Conservation (phyloP, 2,797 vertebrate genomes). For the Esox lucius region DNA sequence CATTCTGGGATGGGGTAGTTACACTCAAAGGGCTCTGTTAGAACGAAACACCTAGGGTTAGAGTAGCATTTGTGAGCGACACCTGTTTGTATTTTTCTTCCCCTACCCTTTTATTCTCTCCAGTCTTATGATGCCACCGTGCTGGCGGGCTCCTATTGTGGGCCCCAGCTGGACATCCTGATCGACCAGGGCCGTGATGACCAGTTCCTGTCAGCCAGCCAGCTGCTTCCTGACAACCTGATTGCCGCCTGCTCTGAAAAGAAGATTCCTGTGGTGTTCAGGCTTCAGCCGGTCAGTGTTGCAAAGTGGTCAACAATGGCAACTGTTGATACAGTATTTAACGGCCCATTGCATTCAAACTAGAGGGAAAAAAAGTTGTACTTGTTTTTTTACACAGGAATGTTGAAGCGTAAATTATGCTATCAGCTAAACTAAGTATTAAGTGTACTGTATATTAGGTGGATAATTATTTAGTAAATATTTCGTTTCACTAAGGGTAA, state of each 20-base stretch:
- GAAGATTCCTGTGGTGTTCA: conserved; percentile 90
- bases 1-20: conserved; percentile 14
- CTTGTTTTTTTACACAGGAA: too few relatives aligned
- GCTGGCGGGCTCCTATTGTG: conserved; percentile 81
- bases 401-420: too few relatives aligned
- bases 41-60: not conserved
- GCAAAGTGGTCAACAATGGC: not conserved
- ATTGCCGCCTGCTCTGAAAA: conserved; percentile 88
- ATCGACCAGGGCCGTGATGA: conserved; percentile 96
- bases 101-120: too few relatives aligned
- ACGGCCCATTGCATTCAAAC: too few relatives aligned
- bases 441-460: not conserved
- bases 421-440: not conserved
- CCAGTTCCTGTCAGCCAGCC: conserved; percentile 89
- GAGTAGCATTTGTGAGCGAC: not conserved
- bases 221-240: conserved; percentile 93
- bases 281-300: conserved; percentile 89
- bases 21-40: not conserved
- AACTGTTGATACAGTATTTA: not conserved
- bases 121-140: conserved; percentile 89
- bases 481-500: not conserved
- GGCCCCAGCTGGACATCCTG: conserved; percentile 86
- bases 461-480: not conserved
- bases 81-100: not conserved
- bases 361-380: not conserved